Evolutionary conservation across 35 echinoderm and acorn worm genomes (phyloP).

Genomic region (Acanthaster planci): DNA sequence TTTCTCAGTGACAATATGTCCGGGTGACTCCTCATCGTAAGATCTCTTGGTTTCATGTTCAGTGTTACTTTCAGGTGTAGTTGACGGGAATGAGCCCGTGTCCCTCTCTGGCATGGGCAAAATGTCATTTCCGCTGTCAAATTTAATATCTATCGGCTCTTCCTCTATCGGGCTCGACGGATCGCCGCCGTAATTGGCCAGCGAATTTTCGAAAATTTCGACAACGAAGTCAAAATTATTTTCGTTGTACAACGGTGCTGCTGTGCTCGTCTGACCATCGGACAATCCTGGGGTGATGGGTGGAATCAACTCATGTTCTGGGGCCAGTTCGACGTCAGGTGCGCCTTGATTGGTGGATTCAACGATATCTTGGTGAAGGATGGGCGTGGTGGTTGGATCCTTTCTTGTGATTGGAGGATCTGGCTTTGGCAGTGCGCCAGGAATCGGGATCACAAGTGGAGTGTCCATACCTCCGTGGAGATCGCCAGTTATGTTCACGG

Average conservation of each 20-base stretch:
- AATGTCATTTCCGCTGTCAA: too few relatives aligned
- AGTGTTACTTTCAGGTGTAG: too few relatives aligned
- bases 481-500: constrained; percentile 10
- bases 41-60: too few relatives aligned
- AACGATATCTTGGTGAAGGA: not conserved
- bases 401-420: not conserved
- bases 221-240: not conserved
- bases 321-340: not conserved
- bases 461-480: not conserved
- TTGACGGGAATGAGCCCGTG: too few relatives aligned
- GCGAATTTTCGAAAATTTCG: not conserved
- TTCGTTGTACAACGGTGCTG: constrained; percentile 1
- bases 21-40: too few relatives aligned
- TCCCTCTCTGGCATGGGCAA: too few relatives aligned
- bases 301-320: not conserved
- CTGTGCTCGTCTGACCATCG: not conserved
- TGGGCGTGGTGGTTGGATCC: not conserved
- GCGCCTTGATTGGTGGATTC: not conserved
- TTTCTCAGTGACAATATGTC: too few relatives aligned
- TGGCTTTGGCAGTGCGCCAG: not conserved
- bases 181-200: not conserved
- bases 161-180: not conserved
- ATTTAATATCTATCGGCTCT: too few relatives aligned
- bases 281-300: not conserved
- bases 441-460: not conserved